Evolutionary conservation across 2,113 vertebrate genomes (phyloP).

Genomic region (Toxotes chatareus): DNA sequence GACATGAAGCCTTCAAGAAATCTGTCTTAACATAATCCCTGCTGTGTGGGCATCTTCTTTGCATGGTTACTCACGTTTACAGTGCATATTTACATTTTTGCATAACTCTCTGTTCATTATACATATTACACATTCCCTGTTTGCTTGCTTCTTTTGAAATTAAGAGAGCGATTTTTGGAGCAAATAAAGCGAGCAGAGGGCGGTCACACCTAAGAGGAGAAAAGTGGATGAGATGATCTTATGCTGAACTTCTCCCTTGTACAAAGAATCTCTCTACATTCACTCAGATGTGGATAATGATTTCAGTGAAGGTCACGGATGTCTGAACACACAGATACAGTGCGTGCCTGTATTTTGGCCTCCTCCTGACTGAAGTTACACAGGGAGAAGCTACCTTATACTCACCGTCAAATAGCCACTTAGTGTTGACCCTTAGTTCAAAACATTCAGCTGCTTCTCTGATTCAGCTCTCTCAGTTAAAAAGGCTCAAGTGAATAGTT

Average conservation of each 20-base stretch:
- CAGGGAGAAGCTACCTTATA: neutral
- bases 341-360: neutral
- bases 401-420: constrained; percentile 23
- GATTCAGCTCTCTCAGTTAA: constrained; percentile 10
- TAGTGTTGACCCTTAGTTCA: constrained; percentile 18
- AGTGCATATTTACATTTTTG: neutral
- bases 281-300: constrained; percentile 10
- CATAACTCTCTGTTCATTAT: neutral
- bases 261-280: neutral
- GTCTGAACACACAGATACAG: neutral
- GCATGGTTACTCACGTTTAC: neutral
- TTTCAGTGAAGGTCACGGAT: neutral
- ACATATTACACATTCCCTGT: neutral
- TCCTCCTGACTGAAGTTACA: constrained; percentile 22
- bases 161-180: neutral
- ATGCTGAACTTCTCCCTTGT: neutral
- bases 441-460: constrained; percentile 23
- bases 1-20: constrained; percentile 4
- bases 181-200: neutral
- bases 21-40: neutral
- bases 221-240: neutral
- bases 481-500: neutral
- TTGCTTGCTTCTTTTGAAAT: neutral
- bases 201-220: neutral
- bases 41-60: constrained; percentile 10